Evolutionary conservation across 37 sponge, comb jelly and placozoan species (phyloP).

Genomic region (Aphrocallistes beatrix): DNA sequence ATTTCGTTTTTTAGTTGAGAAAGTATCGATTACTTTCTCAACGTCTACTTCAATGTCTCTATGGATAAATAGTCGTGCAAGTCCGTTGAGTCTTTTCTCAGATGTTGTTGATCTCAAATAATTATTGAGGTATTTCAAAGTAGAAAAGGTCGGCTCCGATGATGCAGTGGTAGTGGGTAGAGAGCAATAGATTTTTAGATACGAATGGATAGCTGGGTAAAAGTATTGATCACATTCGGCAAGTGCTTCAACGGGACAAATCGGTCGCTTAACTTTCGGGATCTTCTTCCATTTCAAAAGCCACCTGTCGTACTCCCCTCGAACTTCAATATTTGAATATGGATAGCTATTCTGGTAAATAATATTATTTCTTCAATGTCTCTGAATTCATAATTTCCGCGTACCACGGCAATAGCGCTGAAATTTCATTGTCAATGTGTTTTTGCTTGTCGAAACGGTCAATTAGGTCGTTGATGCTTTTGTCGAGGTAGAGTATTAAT

Average conservation of each 20-base stretch:
- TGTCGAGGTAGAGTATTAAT: conserved; percentile 10
- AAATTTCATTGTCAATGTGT: not conserved
- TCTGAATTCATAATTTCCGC: not conserved
- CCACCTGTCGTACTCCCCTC: not conserved
- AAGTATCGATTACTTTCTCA: not conserved
- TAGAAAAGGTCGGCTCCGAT: not conserved
- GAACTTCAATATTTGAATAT: not conserved
- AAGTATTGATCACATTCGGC: not conserved
- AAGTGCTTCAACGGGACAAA: not conserved
- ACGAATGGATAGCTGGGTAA: not conserved
- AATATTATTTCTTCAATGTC: not conserved
- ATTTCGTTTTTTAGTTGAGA: not conserved
- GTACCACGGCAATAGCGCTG: not conserved
- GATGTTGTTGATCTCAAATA: not conserved
- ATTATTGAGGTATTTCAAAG: too few relatives aligned
- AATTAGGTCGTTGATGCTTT: not conserved
- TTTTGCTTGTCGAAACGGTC: conserved; percentile 5
- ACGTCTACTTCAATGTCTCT: not conserved
- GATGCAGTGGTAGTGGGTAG: not conserved
- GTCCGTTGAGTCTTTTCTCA: not conserved
- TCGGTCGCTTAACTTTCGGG: not conserved
- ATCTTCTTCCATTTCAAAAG: not conserved
- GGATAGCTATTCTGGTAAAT: not conserved
- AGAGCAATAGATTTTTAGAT: not conserved
- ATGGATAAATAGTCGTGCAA: not conserved